Percentiles rank a stretch among this genome's conserved stretches.
Evolutionary conservation across 2,888 invertebrate species (phyloP).

Genomic region (Thyatira batis): DNA sequence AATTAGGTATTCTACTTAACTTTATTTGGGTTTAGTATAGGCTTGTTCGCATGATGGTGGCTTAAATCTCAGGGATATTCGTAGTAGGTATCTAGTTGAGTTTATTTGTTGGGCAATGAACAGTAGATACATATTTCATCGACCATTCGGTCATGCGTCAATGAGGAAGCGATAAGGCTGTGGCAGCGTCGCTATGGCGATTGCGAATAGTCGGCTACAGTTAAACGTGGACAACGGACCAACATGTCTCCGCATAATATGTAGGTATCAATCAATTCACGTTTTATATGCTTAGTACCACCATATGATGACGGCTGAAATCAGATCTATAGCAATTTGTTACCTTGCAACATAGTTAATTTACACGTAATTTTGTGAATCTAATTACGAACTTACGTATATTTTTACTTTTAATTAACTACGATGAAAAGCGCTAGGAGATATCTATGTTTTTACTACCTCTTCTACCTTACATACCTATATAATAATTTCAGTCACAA

Average conservation of each 20-base stretch:
- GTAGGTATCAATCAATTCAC: background rate
- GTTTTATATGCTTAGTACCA: background rate
- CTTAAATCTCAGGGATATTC: too few relatives aligned
- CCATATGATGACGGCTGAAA: background rate
- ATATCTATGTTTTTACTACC: too few relatives aligned
- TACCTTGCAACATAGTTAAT: too few relatives aligned
- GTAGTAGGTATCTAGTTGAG: background rate
- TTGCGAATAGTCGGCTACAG: constrained; percentile 8
- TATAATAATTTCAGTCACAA: too few relatives aligned
- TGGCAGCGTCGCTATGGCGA: constrained; percentile 19
- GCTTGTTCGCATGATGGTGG: too few relatives aligned
- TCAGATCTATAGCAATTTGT: background rate
- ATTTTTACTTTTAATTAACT: too few relatives aligned
- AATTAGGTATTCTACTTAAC: too few relatives aligned
- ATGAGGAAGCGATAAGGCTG: constrained; percentile 49
- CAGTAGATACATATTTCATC: constrained; percentile 51
- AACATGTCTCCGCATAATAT: background rate
- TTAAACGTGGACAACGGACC: background rate
- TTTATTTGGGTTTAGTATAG: too few relatives aligned
- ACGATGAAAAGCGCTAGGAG: too few relatives aligned
- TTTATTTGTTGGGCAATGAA: constrained; percentile 5
- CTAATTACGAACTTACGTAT: too few relatives aligned
- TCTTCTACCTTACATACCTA: too few relatives aligned
- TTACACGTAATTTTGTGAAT: too few relatives aligned
- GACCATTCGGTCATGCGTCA: constrained; percentile 46